These are phyloP conservation scores for Clitarchus hookeri DNA, from an alignment of 2,888 invertebrate species.

Conservation along the genomic window DNA sequence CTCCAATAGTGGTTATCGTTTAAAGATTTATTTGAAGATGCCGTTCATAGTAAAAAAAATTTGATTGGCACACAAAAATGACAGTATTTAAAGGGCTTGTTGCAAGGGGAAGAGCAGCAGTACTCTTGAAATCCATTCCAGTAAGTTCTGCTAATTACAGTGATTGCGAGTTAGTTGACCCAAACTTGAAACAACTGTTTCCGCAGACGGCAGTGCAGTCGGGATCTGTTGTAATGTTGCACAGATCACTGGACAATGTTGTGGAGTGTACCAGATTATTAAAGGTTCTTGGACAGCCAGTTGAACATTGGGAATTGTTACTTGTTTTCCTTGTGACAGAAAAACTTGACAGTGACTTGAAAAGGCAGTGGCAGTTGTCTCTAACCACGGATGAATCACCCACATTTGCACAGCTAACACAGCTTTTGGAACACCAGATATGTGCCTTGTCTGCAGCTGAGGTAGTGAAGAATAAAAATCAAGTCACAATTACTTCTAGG, in stretches of 20 bases:
- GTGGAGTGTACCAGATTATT: not conserved
- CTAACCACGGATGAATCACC: not conserved
- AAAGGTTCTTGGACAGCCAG: conserved; percentile 8
- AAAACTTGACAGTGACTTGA: not conserved
- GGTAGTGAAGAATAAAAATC: too few species aligned
- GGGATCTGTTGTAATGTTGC: not conserved
- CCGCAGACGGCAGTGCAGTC: not conserved
- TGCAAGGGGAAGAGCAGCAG: not conserved
- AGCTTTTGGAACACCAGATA: too few species aligned
- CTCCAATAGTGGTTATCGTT: not conserved
- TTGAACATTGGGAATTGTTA: not conserved
- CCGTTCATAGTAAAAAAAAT: too few species aligned
- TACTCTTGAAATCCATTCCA: too few species aligned
- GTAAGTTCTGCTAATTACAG: too few species aligned
- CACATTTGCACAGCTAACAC: conserved; percentile 3
- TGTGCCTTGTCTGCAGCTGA: too few species aligned
- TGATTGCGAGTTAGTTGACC: not conserved
- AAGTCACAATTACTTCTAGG: too few species aligned
- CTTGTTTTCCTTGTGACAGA: not conserved
- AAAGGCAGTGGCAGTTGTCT: not conserved
- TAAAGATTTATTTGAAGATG: too few species aligned
- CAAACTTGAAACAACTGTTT: not conserved
- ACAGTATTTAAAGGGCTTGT: not conserved
- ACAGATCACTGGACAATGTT: not conserved
- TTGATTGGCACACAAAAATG: not conserved